Evolutionary conservation across 1,140 invertebrate genomes (phyloP), one percentile per base, ranked within the genome.

Genomic region (Geopemphigus sp.): DNA sequence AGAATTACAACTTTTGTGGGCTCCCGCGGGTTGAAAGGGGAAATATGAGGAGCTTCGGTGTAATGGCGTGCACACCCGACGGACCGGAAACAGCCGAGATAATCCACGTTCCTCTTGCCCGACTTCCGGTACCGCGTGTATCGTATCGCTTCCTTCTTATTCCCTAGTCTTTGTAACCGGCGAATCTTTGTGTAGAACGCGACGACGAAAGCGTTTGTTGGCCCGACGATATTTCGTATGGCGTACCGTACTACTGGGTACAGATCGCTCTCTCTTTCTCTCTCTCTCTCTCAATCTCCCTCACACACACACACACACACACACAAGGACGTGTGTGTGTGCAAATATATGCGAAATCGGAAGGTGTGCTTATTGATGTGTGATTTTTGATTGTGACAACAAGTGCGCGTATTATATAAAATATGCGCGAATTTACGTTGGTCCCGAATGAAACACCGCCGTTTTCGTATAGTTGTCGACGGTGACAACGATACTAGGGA

Each of bases 1-100:
- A 66, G 32, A 66, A 45, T 66, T 45, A 45, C 45, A 66, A 66
- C 64, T 66, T 66, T 45, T 45, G 39, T 47, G n/a, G 22, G 64
- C 64, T 39, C 32, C 22, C 12, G 64, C 66, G 26, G 24, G n/a
- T n/a, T n/a, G n/a, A n/a, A n/a, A n/a, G n/a, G n/a, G n/a, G n/a
- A n/a, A n/a, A n/a, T n/a, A n/a, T n/a, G n/a, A n/a, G n/a, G n/a
- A n/a, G n/a, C n/a, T n/a, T n/a, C 26, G 66, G 66, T 19, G 47
- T 70, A 70, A 72, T 54, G 47, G 68, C 68, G 24, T 72, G 68
- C 68, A 29, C 68, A 2, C 50, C 68, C 68, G 68, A 54, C 68
- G 68, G 68, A 72, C 68, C 68, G 68, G 68, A 72, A 72, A 72
- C 68, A 29, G 50, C 22, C 68, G 47, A 72, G 68, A 72, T 72